Evolutionary conservation across 2,113 vertebrate species (phyloP), one percentile per base, ranked within the genome.

Genomic region (Thinocorus orbignyianus): DNA sequence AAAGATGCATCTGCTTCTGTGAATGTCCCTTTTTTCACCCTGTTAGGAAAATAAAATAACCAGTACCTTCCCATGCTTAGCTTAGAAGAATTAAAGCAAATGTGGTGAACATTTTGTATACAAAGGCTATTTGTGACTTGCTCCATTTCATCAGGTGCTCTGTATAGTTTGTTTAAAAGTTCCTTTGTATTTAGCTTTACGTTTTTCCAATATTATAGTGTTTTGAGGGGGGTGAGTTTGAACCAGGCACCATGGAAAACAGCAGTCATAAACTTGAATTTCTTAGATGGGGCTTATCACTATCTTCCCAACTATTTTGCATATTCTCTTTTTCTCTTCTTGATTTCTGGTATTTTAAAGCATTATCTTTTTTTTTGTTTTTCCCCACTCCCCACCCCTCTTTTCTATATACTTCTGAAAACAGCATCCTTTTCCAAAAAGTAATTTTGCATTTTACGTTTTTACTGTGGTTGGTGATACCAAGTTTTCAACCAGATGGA

Each of bases 1-100:
- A 60, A 90, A 85, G 64, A 86, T 84, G 52, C 74, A 86, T 95
- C 71, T 94, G 64, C 73, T 91, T 90, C 72, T 94, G 52, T 90
- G 78, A 70, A 89, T 73, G 70, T 76, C 24, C 20, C 31, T 39
- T 81, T 82, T 71, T 76, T 66, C 2, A 2, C 77, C 22, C 25
- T 48, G 5, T 71, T 72, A 83, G 33, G 42, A 84, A 64, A 93
- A 77, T 41, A 69, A 84, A 84, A 72, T 46, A 87, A 78, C 1
- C 0, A 52, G 20, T 33, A 51, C 69, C 35, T 81, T 77, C 3
- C 35, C 48, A 26, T 64, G 35, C 30, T 64, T 87, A 72, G 30
- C 4, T 44, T 57, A 74, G 39, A 86, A 92, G 19, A 89, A 39
- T 68, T 37, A 64, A 78, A 66, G 39, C n/a, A 73, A 76, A 80